Conservation (phyloP, 2,888 invertebrate species). For the Deladenus siricidicola region DNA sequence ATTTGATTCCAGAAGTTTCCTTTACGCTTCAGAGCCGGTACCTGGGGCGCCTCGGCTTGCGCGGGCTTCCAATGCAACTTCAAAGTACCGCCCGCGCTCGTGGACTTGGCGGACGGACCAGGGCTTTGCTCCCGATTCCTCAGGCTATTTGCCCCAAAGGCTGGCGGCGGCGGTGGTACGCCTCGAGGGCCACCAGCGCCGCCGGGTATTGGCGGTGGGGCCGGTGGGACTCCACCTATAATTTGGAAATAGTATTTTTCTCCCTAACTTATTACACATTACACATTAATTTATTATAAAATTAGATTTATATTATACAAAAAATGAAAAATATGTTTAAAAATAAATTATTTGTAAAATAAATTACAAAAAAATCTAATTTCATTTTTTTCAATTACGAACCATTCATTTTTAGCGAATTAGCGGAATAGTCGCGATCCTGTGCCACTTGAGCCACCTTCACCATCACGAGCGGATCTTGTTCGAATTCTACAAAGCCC, state of each 20-base stretch:
- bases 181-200: conserved; percentile 38
- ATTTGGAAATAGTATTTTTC: too few relatives aligned
- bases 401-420: background rate
- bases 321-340: too few relatives aligned
- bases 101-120: conserved; percentile 23
- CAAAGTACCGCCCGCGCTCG: conserved; percentile 63
- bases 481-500: conserved; percentile 80
- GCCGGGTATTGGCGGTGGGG: conserved; percentile 66
- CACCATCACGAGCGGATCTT: conserved; percentile 37
- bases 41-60: conserved; percentile 47
- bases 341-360: too few relatives aligned
- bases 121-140: conserved; percentile 36
- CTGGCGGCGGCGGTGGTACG: conserved; percentile 28
- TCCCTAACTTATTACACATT: too few relatives aligned
- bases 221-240: conserved; percentile 61
- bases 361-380: too few relatives aligned
- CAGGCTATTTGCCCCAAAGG: background rate
- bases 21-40: conserved; percentile 48
- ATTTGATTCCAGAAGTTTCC: conserved; percentile 79
- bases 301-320: too few relatives aligned
- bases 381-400: too few relatives aligned
- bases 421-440: conserved; percentile 8
- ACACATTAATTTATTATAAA: too few relatives aligned
- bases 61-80: conserved; percentile 93
- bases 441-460: conserved; percentile 33